Conservation (phyloP, 2,797 vertebrate genomes). For the Pseudochaenichthys georgianus region DNA sequence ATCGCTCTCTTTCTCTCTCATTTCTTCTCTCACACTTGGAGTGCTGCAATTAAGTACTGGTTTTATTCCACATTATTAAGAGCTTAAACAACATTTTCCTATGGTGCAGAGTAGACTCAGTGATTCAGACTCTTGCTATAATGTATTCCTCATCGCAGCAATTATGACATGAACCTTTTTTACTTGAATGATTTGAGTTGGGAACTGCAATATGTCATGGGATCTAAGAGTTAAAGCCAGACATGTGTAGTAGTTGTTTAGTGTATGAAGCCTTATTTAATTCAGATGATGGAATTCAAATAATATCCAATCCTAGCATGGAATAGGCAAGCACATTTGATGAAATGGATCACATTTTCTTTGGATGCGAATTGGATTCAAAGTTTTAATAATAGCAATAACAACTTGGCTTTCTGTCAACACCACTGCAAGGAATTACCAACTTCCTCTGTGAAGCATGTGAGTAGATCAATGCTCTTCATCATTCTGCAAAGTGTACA, state of each 20-base stretch:
- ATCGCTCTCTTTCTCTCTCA: slow-evolving; percentile 19
- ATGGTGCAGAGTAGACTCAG: neutral
- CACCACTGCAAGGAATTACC: neutral
- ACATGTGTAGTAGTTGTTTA: neutral
- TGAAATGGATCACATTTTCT: neutral
- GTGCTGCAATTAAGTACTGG: slow-evolving; percentile 14
- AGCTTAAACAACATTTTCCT: slow-evolving; percentile 7
- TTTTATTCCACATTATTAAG: slow-evolving; percentile 1
- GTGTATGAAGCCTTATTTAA: neutral
- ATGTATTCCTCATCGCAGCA: neutral
- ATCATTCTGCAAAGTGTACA: slow-evolving; percentile 3
- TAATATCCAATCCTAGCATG: neutral
- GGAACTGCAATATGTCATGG: neutral
- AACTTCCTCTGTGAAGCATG: slow-evolving; percentile 8
- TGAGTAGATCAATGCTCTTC: slow-evolving; percentile 27
- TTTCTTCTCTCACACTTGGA: slow-evolving; percentile 15
- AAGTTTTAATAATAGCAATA: neutral
- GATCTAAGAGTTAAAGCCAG: neutral
- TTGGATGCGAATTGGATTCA: neutral
- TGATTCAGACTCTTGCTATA: neutral
- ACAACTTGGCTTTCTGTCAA: slow-evolving; percentile 12
- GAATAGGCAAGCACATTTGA: neutral
- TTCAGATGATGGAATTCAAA: neutral
- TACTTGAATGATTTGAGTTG: neutral
- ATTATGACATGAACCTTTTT: neutral